Percentiles rank a stretch among this genome's conserved stretches.
phyloP scores from a whole-genome alignment of 2,113 vertebrate species.

The Okapia johnstoni region DNA sequence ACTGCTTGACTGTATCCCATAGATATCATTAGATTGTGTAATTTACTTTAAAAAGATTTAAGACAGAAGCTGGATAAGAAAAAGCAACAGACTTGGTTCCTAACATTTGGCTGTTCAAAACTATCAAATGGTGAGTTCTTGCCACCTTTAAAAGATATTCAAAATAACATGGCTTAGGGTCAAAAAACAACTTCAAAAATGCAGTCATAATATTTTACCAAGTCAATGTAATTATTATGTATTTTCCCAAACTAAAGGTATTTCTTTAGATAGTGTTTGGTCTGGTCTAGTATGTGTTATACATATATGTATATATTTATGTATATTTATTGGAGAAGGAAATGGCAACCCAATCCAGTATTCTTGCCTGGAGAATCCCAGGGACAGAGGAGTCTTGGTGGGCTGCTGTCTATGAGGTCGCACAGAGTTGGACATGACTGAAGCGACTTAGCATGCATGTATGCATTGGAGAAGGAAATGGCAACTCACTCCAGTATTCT shows the following conservation, averaged over 20 bases:
- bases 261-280: neutral
- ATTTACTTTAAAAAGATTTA: slow-evolving; percentile 6
- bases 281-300: neutral
- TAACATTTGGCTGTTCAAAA: neutral
- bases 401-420: accelerated
- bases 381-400: neutral
- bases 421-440: neutral
- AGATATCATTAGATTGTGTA: neutral
- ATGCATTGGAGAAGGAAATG: too few species aligned
- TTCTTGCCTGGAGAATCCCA: neutral
- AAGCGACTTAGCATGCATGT: neutral
- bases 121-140: neutral
- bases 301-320: neutral
- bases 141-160: neutral
- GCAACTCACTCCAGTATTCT: too few species aligned
- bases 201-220: neutral
- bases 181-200: neutral
- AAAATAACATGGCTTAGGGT: neutral
- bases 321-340: neutral
- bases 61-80: neutral
- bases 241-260: neutral
- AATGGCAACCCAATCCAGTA: neutral
- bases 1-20: neutral
- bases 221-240: neutral
- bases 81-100: neutral